Conservation (phyloP, 2,797 vertebrate genomes). For the Dromococcyx pavoninus region DNA sequence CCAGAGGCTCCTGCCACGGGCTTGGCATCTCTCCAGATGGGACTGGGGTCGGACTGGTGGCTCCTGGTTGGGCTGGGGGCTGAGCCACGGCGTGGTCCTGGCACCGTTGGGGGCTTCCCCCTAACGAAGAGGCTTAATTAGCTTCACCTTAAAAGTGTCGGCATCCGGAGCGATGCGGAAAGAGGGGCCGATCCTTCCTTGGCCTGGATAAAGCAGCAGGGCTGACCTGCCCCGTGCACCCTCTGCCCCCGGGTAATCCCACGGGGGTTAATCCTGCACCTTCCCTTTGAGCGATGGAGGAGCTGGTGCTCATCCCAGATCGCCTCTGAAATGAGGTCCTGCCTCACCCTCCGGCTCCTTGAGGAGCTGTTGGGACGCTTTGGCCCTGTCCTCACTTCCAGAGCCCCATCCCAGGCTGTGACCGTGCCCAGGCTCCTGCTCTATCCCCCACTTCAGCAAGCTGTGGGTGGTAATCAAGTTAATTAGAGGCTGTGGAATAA, state of each 20-base stretch:
- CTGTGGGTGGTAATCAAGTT: accelerated
- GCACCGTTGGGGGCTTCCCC: not conserved
- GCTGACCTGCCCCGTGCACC: not conserved
- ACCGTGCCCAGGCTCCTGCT: not conserved
- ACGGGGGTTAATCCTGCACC: not conserved
- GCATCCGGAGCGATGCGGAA: not conserved
- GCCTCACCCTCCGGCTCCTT: not conserved
- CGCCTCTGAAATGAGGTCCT: not conserved
- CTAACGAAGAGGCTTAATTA: not conserved
- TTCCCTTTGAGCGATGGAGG: too few species aligned
- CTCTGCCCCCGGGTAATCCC: not conserved
- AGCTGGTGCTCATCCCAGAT: not conserved
- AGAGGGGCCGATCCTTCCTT: not conserved
- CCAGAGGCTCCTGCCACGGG: accelerated
- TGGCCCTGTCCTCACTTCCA: accelerated
- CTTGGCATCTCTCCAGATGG: accelerated
- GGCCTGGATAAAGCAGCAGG: not conserved
- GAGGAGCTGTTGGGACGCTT: not conserved
- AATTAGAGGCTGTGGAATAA: not conserved
- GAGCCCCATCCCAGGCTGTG: not conserved
- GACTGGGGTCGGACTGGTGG: not conserved
- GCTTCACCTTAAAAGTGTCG: not conserved
- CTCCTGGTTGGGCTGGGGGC: not conserved
- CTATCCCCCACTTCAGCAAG: not conserved
- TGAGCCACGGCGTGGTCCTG: accelerated